Percentiles rank a stretch among this genome's conserved stretches.
Conservation (phyloP, 2,113 vertebrate species). For the Engystomops pustulosus region DNA sequence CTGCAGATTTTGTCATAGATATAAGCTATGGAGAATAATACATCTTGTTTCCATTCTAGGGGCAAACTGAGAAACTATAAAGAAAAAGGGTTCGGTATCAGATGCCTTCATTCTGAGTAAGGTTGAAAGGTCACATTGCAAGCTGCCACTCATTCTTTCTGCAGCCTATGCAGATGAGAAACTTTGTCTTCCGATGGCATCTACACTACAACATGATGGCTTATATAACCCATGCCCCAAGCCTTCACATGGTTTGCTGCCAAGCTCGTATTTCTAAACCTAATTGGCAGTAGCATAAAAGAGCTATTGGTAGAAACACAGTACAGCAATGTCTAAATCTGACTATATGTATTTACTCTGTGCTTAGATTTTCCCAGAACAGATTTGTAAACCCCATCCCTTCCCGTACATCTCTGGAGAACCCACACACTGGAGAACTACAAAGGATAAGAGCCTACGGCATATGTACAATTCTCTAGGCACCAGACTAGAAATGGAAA, state of each 20-base stretch:
- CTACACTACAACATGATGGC: conserved; percentile 5
- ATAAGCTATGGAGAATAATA: background rate
- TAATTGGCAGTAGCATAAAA: conserved; percentile 41
- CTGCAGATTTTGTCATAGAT: background rate
- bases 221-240: conserved; percentile 42
- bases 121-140: conserved; percentile 36
- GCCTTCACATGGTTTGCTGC: conserved; percentile 26
- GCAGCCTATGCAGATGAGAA: conserved; percentile 4
- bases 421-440: conserved; percentile 18
- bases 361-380: conserved; percentile 20
- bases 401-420: conserved; percentile 25
- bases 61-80: background rate
- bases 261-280: conserved; percentile 33
- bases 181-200: background rate
- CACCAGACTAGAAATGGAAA: conserved; percentile 46
- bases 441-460: conserved; percentile 36
- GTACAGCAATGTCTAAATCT: conserved; percentile 7
- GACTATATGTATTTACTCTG: conserved; percentile 5
- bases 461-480: conserved; percentile 49
- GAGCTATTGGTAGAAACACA: conserved; percentile 16
- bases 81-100: background rate
- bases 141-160: background rate
- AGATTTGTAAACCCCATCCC: conserved; percentile 10
- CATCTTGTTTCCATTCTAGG: background rate
- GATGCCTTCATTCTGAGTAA: background rate